A percentile compares a stretch with the other conserved stretches of the same genome.
These are phyloP conservation scores for Bolinopsis microptera DNA, from an alignment of 37 sponge, comb jelly and placozoan genomes.

Conservation along the genomic window DNA sequence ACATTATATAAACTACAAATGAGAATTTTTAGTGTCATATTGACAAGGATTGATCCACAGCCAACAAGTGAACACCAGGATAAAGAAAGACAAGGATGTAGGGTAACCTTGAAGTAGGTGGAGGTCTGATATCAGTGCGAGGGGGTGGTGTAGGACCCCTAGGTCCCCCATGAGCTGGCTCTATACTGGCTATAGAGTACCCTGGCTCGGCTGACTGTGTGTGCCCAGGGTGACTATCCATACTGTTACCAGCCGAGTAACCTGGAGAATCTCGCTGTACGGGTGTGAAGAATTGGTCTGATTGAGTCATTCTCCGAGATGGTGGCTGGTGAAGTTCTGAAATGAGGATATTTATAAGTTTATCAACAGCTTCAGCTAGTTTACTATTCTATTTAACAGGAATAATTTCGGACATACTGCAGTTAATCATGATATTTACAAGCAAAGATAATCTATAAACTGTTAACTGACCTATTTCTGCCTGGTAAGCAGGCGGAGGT, in stretches of 20 bases:
- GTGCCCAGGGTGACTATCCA: conserved; percentile 2
- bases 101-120: not conserved
- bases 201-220: not conserved
- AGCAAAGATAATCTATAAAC: too few species aligned
- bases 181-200: not conserved
- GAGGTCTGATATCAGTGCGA: not conserved
- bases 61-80: too few species aligned
- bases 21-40: too few species aligned
- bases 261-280: conserved; percentile 24
- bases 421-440: too few species aligned
- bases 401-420: too few species aligned
- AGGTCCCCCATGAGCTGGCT: not conserved
- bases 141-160: conserved; percentile 54
- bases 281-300: conserved; percentile 50
- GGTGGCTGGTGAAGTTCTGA: conserved; percentile 48
- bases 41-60: too few species aligned
- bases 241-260: not conserved
- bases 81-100: too few species aligned
- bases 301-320: not conserved
- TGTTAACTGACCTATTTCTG: conserved; percentile 42
- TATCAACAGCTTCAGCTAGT: too few species aligned
- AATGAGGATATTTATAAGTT: too few species aligned
- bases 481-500: conserved; percentile 64
- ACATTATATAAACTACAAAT: too few species aligned
- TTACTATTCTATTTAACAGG: too few species aligned